Evolutionary conservation across 1,140 invertebrate species (phyloP), one percentile per base, ranked within the genome.

Genomic region (Bombus confusus): DNA sequence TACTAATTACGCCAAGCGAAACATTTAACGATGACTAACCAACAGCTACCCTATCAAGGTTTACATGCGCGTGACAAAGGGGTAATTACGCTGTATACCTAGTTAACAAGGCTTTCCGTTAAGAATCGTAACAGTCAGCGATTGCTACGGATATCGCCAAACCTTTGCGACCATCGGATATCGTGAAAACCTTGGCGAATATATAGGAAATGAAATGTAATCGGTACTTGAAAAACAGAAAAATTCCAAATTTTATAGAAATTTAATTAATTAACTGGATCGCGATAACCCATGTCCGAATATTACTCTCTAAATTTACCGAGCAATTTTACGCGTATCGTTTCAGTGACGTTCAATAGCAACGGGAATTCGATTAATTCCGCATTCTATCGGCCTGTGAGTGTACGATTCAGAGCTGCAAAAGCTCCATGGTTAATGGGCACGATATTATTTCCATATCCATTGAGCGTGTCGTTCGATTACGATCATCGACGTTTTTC

Each of bases 11-110:
- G 64, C 22, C 37, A 25, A 31, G 64, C 80, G 39, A 77, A 90
- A 88, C 86, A 88, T 91, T 88, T 81, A 84, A 90, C 68, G 57
- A 72, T 77, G 77, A 82, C 89, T 84, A 75, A 84, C 80, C 86
- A 43, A 86, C 78, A 64, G 59, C 37, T 57, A 57, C 43, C 69
- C 78, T 78, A 88, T 69, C 34, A 57, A 34, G 76, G 83, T 88
- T 83, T 79, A 76, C 64, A 47, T 71, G 62, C 81, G 64, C 73
- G 62, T 73, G 52, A 59, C 69, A 84, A 86, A 82, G 59, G 52
- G 76, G 72, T 88, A 90, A 88, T 91, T 91, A 82, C 84, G 57
- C 47, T 68, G 80, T 72, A 64, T 43, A 78, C 62, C 62, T 47
- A 39, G 85, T 84, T 89, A 86, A 89, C 75, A 43, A 66, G 28